Evolutionary conservation across 64 coral and sea anemone species (phyloP).

Genomic region (Actinia equina): DNA sequence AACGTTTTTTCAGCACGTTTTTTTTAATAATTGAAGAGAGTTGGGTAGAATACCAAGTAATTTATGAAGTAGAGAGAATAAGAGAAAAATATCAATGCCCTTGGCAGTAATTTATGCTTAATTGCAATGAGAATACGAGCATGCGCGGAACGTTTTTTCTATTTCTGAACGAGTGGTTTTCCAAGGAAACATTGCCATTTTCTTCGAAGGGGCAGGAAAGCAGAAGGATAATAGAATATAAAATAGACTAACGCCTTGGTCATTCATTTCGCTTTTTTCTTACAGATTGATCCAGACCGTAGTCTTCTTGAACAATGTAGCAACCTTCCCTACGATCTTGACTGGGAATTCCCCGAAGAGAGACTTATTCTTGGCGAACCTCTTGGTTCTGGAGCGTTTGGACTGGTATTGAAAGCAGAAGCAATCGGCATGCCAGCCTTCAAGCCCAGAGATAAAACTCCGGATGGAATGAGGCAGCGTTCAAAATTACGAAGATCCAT

Average conservation of each 20-base stretch:
- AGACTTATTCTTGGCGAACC: slow-evolving; percentile 43
- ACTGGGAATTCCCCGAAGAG: slow-evolving; percentile 59
- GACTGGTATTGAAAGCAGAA: slow-evolving; percentile 54
- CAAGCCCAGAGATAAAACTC: slow-evolving; percentile 23
- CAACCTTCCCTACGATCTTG: slow-evolving; percentile 41
- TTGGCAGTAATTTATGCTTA: no score
- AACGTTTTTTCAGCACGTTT: no score
- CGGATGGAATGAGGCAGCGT: background rate
- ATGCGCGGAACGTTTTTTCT: no score
- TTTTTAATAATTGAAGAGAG: no score
- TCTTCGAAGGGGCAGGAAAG: no score
- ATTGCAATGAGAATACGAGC: no score
- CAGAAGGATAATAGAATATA: background rate
- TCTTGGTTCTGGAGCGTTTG: slow-evolving; percentile 54
- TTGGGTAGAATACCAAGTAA: no score
- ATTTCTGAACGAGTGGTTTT: no score
- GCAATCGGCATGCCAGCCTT: slow-evolving; percentile 49
- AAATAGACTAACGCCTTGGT: background rate
- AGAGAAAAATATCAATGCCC: no score
- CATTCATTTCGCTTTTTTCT: background rate
- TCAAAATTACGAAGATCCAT: slow-evolving; percentile 11
- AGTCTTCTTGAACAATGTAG: slow-evolving; percentile 39
- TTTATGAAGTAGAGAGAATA: no score
- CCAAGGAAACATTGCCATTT: no score
- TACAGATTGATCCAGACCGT: slow-evolving; percentile 43